A percentile compares a stretch with the other conserved stretches of the same genome.
These are phyloP conservation scores for Butorides virescens DNA, from an alignment of 2,113 vertebrate species.

Conservation along the genomic window DNA sequence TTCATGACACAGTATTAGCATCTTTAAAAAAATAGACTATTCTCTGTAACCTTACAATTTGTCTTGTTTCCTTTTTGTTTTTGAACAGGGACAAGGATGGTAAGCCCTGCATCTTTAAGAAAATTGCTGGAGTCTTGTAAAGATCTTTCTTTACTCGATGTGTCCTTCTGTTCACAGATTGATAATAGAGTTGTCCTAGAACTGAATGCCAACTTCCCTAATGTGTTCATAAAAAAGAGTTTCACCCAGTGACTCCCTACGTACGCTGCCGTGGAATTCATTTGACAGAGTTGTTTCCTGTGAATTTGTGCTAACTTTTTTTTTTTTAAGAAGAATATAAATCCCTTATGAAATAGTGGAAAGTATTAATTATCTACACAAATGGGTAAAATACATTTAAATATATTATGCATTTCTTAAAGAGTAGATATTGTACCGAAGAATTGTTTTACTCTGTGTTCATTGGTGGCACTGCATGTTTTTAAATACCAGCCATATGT, in stretches of 20 bases:
- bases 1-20: not conserved
- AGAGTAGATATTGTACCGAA: constrained; percentile 18
- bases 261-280: constrained; percentile 33
- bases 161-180: constrained; percentile 98
- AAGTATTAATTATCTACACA: constrained; percentile 26
- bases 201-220: constrained; percentile 86
- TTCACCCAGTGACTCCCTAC: constrained; percentile 89
- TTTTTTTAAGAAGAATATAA: constrained; percentile 14
- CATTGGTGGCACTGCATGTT: constrained; percentile 44
- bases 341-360: constrained; percentile 29
- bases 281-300: constrained; percentile 49
- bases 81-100: constrained; percentile 84
- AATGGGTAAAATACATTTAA: constrained; percentile 47
- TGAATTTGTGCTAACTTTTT: constrained; percentile 32
- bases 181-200: constrained; percentile 91
- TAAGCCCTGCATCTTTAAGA: constrained; percentile 87
- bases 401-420: not conserved
- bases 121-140: constrained; percentile 93
- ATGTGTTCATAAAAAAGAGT: constrained; percentile 95
- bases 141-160: constrained; percentile 88
- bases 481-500: constrained; percentile 22
- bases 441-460: constrained; percentile 29
- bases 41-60: not conserved
- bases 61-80: not conserved
- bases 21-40: not conserved